Percentiles rank a stretch among this genome's conserved stretches.
Evolutionary conservation across 1,140 invertebrate species (phyloP).

Genomic region (Euwallacea similis): DNA sequence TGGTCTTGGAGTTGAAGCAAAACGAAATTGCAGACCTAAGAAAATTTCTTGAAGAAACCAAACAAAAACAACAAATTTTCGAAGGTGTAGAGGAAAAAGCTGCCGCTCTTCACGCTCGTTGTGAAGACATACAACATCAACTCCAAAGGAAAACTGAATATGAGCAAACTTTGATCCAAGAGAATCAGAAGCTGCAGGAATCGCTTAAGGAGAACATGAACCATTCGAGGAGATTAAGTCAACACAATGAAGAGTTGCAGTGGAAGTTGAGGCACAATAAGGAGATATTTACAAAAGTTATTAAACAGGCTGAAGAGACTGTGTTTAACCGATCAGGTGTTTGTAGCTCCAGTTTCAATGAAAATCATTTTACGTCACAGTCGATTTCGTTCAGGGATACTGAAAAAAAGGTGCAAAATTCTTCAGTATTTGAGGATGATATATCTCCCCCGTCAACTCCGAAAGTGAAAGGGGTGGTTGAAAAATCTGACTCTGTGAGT

Average conservation of each 20-base stretch:
- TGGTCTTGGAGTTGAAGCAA: slow-evolving; percentile 74
- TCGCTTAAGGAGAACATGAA: slow-evolving; percentile 70
- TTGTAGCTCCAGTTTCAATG: slow-evolving; percentile 49
- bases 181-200: slow-evolving; percentile 73
- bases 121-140: slow-evolving; percentile 70
- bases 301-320: slow-evolving; percentile 48
- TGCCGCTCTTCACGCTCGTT: slow-evolving; percentile 62
- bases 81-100: slow-evolving; percentile 59
- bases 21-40: slow-evolving; percentile 70
- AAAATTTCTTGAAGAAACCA: slow-evolving; percentile 64
- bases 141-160: slow-evolving; percentile 61
- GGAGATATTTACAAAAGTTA: slow-evolving; percentile 59
- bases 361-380: slow-evolving; percentile 45
- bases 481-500: slow-evolving; percentile 80
- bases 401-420: slow-evolving; percentile 41
- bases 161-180: slow-evolving; percentile 56
- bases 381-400: slow-evolving; percentile 43
- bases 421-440: slow-evolving; percentile 41
- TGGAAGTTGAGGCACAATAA: slow-evolving; percentile 81
- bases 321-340: slow-evolving; percentile 44
- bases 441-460: slow-evolving; percentile 62
- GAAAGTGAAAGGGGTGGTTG: slow-evolving; percentile 76
- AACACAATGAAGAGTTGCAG: slow-evolving; percentile 83
- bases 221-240: slow-evolving; percentile 73
- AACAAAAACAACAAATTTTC: slow-evolving; percentile 58